Conservation (phyloP, 2,113 vertebrate species). For the Cacatua alba region DNA sequence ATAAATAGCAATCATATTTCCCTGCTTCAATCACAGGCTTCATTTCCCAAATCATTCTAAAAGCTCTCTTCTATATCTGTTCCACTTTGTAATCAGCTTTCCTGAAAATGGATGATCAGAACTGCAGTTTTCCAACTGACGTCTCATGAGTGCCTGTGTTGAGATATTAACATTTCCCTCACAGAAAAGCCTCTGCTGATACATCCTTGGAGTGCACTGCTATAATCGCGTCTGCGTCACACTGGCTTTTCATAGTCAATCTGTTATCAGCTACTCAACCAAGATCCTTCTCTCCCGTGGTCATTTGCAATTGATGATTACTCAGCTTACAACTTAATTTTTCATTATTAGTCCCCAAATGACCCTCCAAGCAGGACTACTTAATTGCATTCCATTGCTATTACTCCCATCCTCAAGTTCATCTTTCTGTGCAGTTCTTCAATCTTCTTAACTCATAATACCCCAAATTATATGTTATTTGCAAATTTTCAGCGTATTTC, state of each 20-base stretch:
- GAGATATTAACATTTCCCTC: conserved; percentile 9
- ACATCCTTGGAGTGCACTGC: neutral
- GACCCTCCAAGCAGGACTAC: neutral
- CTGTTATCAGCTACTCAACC: neutral
- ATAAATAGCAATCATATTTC: conserved; percentile 49
- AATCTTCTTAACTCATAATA: conserved; percentile 25
- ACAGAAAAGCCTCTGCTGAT: neutral
- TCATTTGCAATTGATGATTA: conserved; percentile 47
- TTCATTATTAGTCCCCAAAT: conserved; percentile 43
- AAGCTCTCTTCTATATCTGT: conserved; percentile 49
- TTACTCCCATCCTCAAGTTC: conserved; percentile 3
- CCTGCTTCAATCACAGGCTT: conserved; percentile 53
- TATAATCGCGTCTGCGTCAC: neutral
- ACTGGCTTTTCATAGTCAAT: neutral
- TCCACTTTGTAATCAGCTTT: conserved; percentile 59
- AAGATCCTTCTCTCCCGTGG: neutral
- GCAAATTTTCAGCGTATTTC: neutral
- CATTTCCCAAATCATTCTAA: conserved; percentile 55
- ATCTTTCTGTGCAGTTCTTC: neutral
- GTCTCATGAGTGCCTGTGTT: neutral
- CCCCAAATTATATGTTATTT: neutral
- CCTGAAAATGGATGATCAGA: conserved; percentile 45
- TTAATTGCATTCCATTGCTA: neutral
- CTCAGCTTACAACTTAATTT: conserved; percentile 58
- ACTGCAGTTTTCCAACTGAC: conserved; percentile 4